Evolutionary conservation across 2,888 invertebrate genomes (phyloP).

Genomic region (Ypsolopha sequella): DNA sequence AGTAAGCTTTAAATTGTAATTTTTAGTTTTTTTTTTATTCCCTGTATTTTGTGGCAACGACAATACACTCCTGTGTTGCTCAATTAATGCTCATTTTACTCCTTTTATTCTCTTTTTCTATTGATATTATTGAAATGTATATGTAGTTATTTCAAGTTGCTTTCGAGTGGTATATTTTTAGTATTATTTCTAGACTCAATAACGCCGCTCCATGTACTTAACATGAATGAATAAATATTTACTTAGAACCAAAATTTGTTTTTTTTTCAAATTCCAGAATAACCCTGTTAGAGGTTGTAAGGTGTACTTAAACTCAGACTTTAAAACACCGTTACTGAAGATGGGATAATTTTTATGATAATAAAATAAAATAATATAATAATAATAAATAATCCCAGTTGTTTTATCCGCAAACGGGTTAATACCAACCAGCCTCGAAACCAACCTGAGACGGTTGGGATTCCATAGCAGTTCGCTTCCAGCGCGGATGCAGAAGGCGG

Average conservation of each 20-base stretch:
- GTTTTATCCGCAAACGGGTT: no score
- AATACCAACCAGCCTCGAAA: no score
- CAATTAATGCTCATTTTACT: conserved; percentile 57
- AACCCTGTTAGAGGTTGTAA: no score
- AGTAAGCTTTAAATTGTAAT: conserved; percentile 39
- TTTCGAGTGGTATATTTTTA: conserved; percentile 19
- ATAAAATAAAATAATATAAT: no score
- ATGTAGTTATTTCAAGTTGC: conserved; percentile 29
- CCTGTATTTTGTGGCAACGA: conserved; percentile 51
- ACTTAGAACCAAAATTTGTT: conserved; percentile 46
- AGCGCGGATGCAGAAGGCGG: no score
- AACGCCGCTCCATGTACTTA: background rate
- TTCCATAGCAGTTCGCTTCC: no score
- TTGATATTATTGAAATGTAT: conserved; percentile 24
- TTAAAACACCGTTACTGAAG: no score
- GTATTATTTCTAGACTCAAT: background rate
- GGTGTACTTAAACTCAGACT: no score
- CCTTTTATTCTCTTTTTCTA: conserved; percentile 20
- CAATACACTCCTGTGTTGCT: conserved; percentile 60
- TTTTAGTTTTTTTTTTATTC: conserved; percentile 27
- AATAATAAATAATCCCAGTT: no score
- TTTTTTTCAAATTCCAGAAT: conserved; percentile 15
- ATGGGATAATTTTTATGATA: no score
- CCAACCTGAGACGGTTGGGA: no score
- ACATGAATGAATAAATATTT: conserved; percentile 61